These are phyloP conservation scores for Actinopyga echinites DNA, from an alignment of 53 echinoderm and acorn worm species.

Conservation along the genomic window DNA sequence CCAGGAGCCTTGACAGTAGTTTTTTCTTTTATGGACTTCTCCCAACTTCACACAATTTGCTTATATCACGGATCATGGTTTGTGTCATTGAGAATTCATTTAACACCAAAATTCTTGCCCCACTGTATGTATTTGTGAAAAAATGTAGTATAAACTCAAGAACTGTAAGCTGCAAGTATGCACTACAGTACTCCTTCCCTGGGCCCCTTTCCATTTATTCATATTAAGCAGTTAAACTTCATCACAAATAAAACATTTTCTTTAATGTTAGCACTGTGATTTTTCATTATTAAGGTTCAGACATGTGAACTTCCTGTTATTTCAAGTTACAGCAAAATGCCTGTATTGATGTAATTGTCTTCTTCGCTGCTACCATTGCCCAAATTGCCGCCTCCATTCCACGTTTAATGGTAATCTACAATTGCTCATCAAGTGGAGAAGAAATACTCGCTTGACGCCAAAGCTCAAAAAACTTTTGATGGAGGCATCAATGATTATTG, in stretches of 20 bases:
- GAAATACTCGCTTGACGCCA: slow-evolving; percentile 5
- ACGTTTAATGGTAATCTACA: slow-evolving; percentile 33
- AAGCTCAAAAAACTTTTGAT: slow-evolving; percentile 13
- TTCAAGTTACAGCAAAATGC: background rate
- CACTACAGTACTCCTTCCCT: background rate
- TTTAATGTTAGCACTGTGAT: background rate
- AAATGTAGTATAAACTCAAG: no score
- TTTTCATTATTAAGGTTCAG: slow-evolving; percentile 4
- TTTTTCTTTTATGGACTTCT: no score
- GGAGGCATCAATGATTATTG: slow-evolving; percentile 34
- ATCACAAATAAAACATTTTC: background rate
- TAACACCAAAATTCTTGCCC: no score
- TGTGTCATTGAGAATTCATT: no score
- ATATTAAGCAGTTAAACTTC: background rate
- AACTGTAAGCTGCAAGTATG: no score
- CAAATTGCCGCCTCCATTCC: slow-evolving; percentile 30
- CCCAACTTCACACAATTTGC: no score
- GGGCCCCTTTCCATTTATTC: slow-evolving; percentile 22
- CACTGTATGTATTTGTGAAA: no score
- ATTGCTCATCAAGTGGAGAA: slow-evolving; percentile 20
- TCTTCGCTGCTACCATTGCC: slow-evolving; percentile 9
- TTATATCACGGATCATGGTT: no score
- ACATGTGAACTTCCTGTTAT: slow-evolving; percentile 28
- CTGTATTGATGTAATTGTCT: background rate
- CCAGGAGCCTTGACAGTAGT: no score